Conservation (phyloP, 2,888 invertebrate genomes). For the Mayetiola destructor region DNA sequence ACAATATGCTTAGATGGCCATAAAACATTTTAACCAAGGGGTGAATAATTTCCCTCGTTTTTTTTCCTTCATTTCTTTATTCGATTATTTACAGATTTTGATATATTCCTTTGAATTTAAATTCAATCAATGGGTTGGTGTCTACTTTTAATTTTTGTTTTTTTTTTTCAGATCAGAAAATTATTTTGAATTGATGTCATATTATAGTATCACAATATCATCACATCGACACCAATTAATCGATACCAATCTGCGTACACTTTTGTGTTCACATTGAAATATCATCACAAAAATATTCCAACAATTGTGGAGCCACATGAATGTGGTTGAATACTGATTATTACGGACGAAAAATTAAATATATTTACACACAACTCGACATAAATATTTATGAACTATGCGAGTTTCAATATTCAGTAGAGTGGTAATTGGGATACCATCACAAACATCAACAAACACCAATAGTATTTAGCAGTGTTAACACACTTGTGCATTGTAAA, state of each 20-base stretch:
- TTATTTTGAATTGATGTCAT: too few species aligned
- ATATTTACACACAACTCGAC: neutral
- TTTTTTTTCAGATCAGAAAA: too few species aligned
- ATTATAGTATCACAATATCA: too few species aligned
- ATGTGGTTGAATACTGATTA: neutral
- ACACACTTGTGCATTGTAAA: too few species aligned
- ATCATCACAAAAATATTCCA: neutral
- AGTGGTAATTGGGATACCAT: neutral
- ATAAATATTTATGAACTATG: slow-evolving; percentile 13
- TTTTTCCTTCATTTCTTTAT: neutral
- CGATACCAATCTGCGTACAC: neutral
- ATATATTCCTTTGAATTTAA: too few species aligned
- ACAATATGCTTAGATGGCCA: slow-evolving; percentile 5
- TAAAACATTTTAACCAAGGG: too few species aligned
- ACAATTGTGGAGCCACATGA: too few species aligned
- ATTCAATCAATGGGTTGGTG: too few species aligned
- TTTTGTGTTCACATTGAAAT: neutral
- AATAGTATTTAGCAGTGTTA: neutral
- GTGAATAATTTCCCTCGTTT: slow-evolving; percentile 1
- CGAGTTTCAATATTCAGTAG: neutral
- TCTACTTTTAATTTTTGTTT: too few species aligned
- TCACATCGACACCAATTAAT: too few species aligned
- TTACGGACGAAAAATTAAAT: neutral
- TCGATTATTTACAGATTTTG: too few species aligned
- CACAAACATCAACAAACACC: neutral